Percentiles rank a stretch among this genome's conserved stretches.
Conservation (phyloP, 2,113 vertebrate genomes). For the Mionectes macconnelli region DNA sequence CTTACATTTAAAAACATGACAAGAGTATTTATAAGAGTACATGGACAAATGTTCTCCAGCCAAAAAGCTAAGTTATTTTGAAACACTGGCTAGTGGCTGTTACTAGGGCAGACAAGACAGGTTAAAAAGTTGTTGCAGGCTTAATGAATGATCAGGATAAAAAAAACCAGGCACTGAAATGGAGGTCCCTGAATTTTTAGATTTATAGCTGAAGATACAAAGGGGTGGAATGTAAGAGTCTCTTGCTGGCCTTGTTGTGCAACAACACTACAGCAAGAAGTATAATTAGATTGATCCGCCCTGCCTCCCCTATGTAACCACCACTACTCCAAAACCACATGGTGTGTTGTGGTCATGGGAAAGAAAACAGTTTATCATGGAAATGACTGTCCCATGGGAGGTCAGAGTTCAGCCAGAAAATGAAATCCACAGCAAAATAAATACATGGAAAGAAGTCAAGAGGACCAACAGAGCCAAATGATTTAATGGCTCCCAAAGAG, state of each 20-base stretch:
- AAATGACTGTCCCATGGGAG: slow-evolving; percentile 14
- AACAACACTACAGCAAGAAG: not conserved
- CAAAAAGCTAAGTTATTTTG: not conserved
- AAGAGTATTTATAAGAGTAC: not conserved
- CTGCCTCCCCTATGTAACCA: not conserved
- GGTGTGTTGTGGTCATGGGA: slow-evolving; percentile 45
- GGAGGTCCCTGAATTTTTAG: not conserved
- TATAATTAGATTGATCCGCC: not conserved
- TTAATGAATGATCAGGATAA: not conserved
- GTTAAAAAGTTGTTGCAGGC: not conserved
- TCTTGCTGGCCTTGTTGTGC: not conserved
- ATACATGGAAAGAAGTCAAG: not conserved
- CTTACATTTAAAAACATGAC: not conserved
- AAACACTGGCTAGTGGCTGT: not conserved
- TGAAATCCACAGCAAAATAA: slow-evolving; percentile 21
- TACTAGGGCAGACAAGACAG: not conserved
- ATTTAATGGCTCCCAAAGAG: not conserved
- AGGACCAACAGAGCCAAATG: not conserved
- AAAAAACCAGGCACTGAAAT: not conserved
- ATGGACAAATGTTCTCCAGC: not conserved
- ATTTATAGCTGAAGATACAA: not conserved
- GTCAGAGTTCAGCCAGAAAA: slow-evolving; percentile 49
- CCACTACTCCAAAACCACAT: slow-evolving; percentile 26
- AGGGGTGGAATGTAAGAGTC: not conserved
- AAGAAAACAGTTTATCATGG: slow-evolving; percentile 57